These are phyloP conservation scores for Drosophila oshimai DNA, from an alignment of 1,140 invertebrate species.

Conservation along the genomic window DNA sequence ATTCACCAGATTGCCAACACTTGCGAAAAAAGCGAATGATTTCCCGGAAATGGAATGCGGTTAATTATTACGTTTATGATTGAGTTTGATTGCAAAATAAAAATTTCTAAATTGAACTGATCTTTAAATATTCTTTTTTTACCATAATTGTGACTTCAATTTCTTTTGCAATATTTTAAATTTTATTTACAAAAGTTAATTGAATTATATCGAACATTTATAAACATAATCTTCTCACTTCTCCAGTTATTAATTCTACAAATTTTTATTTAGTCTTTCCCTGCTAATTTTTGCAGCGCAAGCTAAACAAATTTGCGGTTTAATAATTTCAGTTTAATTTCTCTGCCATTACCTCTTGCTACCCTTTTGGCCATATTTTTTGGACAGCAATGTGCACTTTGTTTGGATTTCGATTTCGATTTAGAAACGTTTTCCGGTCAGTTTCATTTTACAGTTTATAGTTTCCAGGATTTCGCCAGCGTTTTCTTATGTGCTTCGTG, in stretches of 20 bases:
- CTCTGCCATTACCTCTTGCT: not conserved
- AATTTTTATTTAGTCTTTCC: not conserved
- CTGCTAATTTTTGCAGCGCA: not conserved
- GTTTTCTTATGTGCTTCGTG: not conserved
- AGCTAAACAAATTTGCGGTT: not conserved
- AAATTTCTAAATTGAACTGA: conserved; percentile 7
- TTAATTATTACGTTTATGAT: not conserved
- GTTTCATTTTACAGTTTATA: conserved; percentile 7
- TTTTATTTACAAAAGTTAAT: not conserved
- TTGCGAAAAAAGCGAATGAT: not conserved
- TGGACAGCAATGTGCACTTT: not conserved
- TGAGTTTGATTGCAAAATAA: conserved; percentile 2
- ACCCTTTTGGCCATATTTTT: not conserved
- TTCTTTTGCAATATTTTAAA: not conserved
- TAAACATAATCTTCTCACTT: too few species aligned
- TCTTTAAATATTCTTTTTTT: conserved; percentile 7
- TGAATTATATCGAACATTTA: too few species aligned
- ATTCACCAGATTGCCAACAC: conserved; percentile 4
- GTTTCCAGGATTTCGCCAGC: not conserved
- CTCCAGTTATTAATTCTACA: too few species aligned
- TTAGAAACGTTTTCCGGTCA: not conserved
- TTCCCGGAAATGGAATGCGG: conserved; percentile 11
- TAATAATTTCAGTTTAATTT: not conserved
- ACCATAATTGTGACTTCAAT: conserved; percentile 3
- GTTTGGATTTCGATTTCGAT: conserved; percentile 9